These are phyloP conservation scores for Machimus rusticus DNA, from an alignment of 2,888 invertebrate species.

Conservation along the genomic window DNA sequence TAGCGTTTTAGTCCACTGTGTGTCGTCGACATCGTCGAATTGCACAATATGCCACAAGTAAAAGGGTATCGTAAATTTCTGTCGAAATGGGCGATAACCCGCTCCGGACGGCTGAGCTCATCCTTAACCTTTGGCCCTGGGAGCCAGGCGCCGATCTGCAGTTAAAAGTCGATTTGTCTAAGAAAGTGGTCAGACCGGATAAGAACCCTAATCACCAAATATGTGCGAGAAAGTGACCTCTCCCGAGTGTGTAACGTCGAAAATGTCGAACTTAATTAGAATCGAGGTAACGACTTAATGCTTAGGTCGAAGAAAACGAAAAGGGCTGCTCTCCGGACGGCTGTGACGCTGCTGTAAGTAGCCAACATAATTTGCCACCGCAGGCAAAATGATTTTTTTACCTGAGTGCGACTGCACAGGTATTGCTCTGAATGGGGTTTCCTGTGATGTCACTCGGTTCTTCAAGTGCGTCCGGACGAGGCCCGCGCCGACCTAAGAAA, in stretches of 20 bases:
- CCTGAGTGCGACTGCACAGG: background rate
- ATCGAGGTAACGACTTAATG: background rate
- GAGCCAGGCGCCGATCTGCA: background rate
- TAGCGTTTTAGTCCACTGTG: too few species aligned
- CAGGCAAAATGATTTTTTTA: background rate
- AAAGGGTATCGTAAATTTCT: background rate
- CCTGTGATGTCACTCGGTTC: conserved; percentile 3
- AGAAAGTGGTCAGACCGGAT: background rate
- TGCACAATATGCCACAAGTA: background rate
- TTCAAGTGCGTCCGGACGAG: background rate
- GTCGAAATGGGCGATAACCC: background rate
- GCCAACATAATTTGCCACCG: background rate
- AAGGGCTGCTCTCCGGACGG: background rate
- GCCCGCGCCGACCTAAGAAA: background rate
- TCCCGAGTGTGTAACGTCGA: background rate
- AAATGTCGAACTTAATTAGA: conserved; percentile 26
- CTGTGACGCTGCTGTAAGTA: too few species aligned
- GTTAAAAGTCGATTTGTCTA: conserved; percentile 31
- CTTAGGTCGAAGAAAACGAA: background rate
- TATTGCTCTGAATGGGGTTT: background rate
- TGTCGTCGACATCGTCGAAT: background rate
- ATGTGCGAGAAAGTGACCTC: background rate
- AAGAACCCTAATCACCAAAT: background rate
- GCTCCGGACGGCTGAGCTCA: background rate
- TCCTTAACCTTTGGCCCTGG: background rate